Base-by-base conservation (phyloP, 2,888 invertebrate species). In the Odontothrips loti region DNA sequence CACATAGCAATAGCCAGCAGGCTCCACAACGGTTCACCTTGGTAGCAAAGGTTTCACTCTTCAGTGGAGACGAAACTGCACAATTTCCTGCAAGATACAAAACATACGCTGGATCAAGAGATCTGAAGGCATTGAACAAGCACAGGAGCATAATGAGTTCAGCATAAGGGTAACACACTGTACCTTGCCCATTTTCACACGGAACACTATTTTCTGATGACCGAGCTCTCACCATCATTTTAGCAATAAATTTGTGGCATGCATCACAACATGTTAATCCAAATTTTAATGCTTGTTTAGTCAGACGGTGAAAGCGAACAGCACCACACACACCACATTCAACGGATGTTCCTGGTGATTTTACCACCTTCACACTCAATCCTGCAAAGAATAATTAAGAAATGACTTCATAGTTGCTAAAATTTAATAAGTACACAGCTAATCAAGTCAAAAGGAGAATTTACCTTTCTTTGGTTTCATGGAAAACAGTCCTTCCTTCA, bases 1-100 rank as follows among this genome's bases (percentile, higher is more conserved):
- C 88, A 86, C 96, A 96, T 90, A 94, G 92, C 87, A 93, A 94
- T 17, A 96, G 89, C 95, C 96, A 96, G 87, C 96, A 96, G 23
- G 95, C 95, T 81, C 93, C 92, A 87, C 96, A 96, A 63, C 95
- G 89, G 75, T 93, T 91, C 86, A 93, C 93, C 86, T 92, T 93
- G 48, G 93, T 91, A 86, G 93, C 93, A 84, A 90, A 88, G 82
- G 91, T 89, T 84, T 92, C 87, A 85, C 92, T 92, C 91, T 92
- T 92, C 84, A 92, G 91, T 85, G 93, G 93, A 83, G 94, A 92
- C 80, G 93, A 92, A 79, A 94, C 92, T 85, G 91, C 90, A 86
- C 95, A 95, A 85, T 90, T 90, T 80, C 94, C 92, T 91, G 85
- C 82, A 86, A 84, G 82, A 83, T 82, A 82, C 58, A 83, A 83